Evolutionary conservation across 2,113 vertebrate genomes (phyloP).

Genomic region (Plotosus lineatus): DNA sequence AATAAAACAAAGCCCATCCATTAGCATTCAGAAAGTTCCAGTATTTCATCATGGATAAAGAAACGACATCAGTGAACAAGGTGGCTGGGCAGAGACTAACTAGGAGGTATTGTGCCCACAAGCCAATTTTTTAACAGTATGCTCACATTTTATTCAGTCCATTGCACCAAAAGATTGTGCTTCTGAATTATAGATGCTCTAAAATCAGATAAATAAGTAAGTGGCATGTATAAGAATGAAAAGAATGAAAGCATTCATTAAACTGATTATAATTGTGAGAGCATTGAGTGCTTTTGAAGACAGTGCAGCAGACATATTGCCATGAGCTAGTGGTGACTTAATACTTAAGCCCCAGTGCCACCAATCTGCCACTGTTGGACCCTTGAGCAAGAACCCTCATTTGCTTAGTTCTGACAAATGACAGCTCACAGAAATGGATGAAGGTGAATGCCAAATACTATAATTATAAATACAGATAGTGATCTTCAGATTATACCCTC

Average conservation of each 20-base stretch:
- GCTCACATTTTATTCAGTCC: background rate
- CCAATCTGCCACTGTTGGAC: too few species aligned
- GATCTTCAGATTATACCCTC: too few species aligned
- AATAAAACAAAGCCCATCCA: constrained; percentile 16
- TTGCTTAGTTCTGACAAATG: too few species aligned
- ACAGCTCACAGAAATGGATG: too few species aligned
- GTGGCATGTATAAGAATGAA: background rate
- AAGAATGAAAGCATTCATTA: background rate
- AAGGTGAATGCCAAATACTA: too few species aligned
- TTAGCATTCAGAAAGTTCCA: constrained; percentile 5
- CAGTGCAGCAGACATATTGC: background rate
- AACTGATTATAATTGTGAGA: background rate
- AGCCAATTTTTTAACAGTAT: background rate
- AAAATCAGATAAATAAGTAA: too few species aligned
- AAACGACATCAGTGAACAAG: constrained; percentile 27
- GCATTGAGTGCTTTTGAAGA: background rate
- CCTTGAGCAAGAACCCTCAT: too few species aligned
- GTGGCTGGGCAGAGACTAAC: background rate
- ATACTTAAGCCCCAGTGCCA: too few species aligned
- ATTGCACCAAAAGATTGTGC: background rate
- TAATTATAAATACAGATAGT: too few species aligned
- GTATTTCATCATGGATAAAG: constrained; percentile 3
- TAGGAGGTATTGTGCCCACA: background rate
- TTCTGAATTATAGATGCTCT: background rate
- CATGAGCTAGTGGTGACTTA: too few species aligned